Evolutionary conservation across 2,888 invertebrate species (phyloP).

Genomic region (Xylocampa areola): DNA sequence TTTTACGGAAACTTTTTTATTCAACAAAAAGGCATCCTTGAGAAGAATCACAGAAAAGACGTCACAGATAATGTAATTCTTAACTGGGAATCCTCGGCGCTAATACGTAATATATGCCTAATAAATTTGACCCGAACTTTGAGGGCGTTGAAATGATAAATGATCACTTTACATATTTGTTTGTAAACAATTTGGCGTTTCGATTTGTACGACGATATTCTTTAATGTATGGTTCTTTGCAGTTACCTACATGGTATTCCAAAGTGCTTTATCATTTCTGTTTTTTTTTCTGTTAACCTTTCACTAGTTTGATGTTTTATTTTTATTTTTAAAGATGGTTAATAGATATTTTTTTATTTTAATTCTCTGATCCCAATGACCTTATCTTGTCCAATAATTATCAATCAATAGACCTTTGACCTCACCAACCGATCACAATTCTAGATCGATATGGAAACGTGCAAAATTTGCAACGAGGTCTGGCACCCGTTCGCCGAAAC

Average conservation of each 20-base stretch:
- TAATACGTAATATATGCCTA: slow-evolving; percentile 32
- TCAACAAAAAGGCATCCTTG: slow-evolving; percentile 19
- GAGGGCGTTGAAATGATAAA: slow-evolving; percentile 25
- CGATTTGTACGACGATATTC: slow-evolving; percentile 4
- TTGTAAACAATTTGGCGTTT: slow-evolving; percentile 46
- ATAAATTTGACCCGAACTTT: slow-evolving; percentile 44
- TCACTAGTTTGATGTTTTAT: too few species aligned
- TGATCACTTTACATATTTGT: slow-evolving; percentile 26
- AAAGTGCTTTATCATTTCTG: too few species aligned
- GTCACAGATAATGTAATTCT: slow-evolving; percentile 18
- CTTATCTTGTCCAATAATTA: slow-evolving; percentile 24
- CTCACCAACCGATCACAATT: slow-evolving; percentile 53
- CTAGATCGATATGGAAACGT: slow-evolving; percentile 55
- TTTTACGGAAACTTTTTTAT: too few species aligned
- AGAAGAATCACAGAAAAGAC: slow-evolving; percentile 3
- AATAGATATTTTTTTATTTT: too few species aligned
- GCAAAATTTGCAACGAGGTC: slow-evolving; percentile 41
- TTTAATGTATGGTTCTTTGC: not conserved
- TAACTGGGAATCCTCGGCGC: slow-evolving; percentile 5
- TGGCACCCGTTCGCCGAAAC: slow-evolving; percentile 63
- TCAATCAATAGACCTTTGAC: slow-evolving; percentile 40
- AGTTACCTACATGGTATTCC: too few species aligned
- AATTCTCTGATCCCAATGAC: slow-evolving; percentile 19
- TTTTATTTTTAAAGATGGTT: not conserved
- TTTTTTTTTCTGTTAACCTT: too few species aligned